Evolutionary conservation across 2,888 invertebrate species (phyloP).

Genomic region (Drosophila glabriapex): DNA sequence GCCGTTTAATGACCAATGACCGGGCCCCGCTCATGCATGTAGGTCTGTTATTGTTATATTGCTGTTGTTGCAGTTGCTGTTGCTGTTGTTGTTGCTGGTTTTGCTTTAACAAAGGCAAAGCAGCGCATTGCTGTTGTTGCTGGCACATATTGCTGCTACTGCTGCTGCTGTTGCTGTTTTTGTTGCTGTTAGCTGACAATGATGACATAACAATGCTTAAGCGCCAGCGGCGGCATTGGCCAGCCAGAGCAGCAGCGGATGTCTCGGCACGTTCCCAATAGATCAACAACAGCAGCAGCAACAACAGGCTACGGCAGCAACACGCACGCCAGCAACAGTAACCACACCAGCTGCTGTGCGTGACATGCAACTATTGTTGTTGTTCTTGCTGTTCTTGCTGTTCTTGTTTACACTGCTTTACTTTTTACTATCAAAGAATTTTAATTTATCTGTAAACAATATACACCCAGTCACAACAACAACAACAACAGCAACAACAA

Average conservation of each 20-base stretch:
- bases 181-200: conserved; percentile 66
- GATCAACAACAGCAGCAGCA: conserved; percentile 62
- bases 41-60: conserved; percentile 42
- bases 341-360: conserved; percentile 48
- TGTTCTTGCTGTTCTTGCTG: conserved; percentile 20
- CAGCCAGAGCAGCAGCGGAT: conserved; percentile 59
- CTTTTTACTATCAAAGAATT: conserved; percentile 75
- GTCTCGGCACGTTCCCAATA: conserved; percentile 78
- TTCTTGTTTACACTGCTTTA: conserved; percentile 46
- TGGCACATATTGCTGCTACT: conserved; percentile 54
- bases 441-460: conserved; percentile 78
- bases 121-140: conserved; percentile 44
- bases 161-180: conserved; percentile 31
- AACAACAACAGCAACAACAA: conserved; percentile 10
- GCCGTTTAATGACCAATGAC: conserved; percentile 75
- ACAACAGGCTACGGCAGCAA: conserved; percentile 41
- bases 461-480: conserved; percentile 32
- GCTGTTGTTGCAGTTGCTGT: not conserved
- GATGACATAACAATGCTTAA: conserved; percentile 80
- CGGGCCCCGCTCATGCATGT: conserved; percentile 60
- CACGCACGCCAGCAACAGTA: conserved; percentile 38
- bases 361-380: conserved; percentile 54
- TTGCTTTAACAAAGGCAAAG: conserved; percentile 57
- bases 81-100: conserved; percentile 29
- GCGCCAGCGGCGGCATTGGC: conserved; percentile 72